Percentiles rank a stretch among this genome's conserved stretches.
Evolutionary conservation across 2,113 vertebrate genomes (phyloP).

Genomic region (Buteo buteo): DNA sequence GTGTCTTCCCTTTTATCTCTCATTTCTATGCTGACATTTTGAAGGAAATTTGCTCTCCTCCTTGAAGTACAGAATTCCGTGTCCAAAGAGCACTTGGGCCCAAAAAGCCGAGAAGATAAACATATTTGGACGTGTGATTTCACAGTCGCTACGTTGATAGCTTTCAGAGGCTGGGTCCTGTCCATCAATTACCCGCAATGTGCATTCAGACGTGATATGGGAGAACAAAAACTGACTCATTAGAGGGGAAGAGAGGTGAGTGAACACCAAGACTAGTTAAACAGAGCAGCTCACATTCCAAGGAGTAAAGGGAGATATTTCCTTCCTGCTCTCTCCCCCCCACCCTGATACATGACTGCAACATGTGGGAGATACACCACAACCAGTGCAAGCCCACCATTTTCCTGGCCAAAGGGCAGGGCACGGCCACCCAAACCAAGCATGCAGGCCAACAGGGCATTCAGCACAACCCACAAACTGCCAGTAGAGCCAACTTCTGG

Average conservation of each 20-base stretch:
- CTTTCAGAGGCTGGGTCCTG: slow-evolving; percentile 48
- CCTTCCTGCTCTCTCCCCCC: background rate
- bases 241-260: slow-evolving; percentile 46
- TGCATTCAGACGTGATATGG: slow-evolving; percentile 39
- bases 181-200: slow-evolving; percentile 56
- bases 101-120: slow-evolving; percentile 46
- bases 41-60: slow-evolving; percentile 51
- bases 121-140: slow-evolving; percentile 65
- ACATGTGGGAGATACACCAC: background rate
- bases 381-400: background rate
- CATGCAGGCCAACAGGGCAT: rapidly evolving
- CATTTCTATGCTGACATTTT: slow-evolving; percentile 49
- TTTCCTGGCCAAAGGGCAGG: background rate
- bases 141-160: slow-evolving; percentile 39
- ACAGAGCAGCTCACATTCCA: background rate
- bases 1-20: slow-evolving; percentile 13
- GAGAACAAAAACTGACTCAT: slow-evolving; percentile 45
- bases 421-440: rapidly evolving
- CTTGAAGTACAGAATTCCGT: slow-evolving; percentile 15
- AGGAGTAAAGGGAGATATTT: background rate
- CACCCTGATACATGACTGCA: background rate
- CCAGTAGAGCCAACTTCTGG: background rate
- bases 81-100: background rate
- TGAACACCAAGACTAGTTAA: slow-evolving; percentile 22
- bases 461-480: rapidly evolving